phyloP scores from a whole-genome alignment of 2,888 invertebrate genomes.

The Andrena minutula region DNA sequence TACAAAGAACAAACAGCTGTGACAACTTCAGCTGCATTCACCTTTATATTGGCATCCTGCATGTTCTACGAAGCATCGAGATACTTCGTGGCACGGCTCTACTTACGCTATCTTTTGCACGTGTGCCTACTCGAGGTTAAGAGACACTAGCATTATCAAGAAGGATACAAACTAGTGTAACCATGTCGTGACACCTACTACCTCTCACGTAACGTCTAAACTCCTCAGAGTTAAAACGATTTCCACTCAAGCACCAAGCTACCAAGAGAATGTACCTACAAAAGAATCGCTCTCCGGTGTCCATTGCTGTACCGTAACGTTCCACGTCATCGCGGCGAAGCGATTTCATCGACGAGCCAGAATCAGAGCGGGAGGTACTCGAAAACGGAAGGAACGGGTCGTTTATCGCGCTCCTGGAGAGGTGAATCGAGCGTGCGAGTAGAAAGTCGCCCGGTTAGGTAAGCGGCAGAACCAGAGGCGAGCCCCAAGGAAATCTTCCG shows the following conservation, averaged over 20 bases:
- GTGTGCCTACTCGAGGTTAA: too few species aligned
- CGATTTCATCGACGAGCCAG: too few species aligned
- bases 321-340: neutral
- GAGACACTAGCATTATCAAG: neutral
- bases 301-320: neutral
- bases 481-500: slow-evolving; percentile 43
- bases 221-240: too few species aligned
- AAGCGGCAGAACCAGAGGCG: slow-evolving; percentile 7
- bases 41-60: slow-evolving; percentile 1
- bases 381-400: too few species aligned
- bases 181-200: neutral
- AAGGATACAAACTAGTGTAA: neutral
- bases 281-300: neutral
- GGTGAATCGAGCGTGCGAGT: neutral
- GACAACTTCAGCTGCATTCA: slow-evolving; percentile 4
- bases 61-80: neutral
- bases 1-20: neutral
- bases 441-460: slow-evolving; percentile 19
- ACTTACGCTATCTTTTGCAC: neutral
- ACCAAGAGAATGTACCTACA: neutral
- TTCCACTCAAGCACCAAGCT: neutral
- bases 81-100: neutral
- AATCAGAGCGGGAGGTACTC: too few species aligned
- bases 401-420: neutral
- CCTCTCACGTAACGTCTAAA: neutral